Conservation (phyloP, 2,113 vertebrate genomes). For the Pavo muticus region DNA sequence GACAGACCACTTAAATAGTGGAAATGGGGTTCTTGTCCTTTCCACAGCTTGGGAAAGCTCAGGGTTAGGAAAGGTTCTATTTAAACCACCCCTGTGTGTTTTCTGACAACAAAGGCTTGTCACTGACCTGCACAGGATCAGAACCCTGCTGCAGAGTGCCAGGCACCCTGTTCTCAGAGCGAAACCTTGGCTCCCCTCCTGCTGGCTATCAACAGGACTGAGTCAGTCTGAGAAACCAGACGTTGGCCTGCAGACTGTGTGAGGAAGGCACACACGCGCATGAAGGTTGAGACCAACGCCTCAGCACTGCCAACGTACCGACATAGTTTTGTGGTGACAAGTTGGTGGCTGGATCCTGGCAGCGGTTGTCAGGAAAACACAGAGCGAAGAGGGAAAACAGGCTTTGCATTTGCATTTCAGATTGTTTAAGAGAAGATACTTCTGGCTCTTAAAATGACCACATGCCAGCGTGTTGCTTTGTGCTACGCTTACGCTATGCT, state of each 20-base stretch:
- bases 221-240: background rate
- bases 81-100: background rate
- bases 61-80: background rate
- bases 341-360: conserved; percentile 15
- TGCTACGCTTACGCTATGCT: background rate
- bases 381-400: background rate
- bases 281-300: background rate
- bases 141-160: background rate
- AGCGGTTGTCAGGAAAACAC: conserved; percentile 28
- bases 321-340: conserved; percentile 1
- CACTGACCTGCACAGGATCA: rapidly evolving
- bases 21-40: background rate
- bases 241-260: background rate
- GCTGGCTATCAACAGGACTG: background rate
- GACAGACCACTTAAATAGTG: background rate
- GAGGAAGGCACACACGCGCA: background rate
- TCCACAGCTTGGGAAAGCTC: too few relatives aligned
- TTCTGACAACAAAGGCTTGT: background rate
- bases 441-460: conserved; percentile 47
- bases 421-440: conserved; percentile 36
- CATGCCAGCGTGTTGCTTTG: conserved; percentile 7
- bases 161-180: background rate
- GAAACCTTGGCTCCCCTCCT: background rate
- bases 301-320: background rate
- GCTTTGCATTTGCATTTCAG: conserved; percentile 37